phyloP scores from a whole-genome alignment of 2,888 invertebrate species.

The Steromphala cineraria region DNA sequence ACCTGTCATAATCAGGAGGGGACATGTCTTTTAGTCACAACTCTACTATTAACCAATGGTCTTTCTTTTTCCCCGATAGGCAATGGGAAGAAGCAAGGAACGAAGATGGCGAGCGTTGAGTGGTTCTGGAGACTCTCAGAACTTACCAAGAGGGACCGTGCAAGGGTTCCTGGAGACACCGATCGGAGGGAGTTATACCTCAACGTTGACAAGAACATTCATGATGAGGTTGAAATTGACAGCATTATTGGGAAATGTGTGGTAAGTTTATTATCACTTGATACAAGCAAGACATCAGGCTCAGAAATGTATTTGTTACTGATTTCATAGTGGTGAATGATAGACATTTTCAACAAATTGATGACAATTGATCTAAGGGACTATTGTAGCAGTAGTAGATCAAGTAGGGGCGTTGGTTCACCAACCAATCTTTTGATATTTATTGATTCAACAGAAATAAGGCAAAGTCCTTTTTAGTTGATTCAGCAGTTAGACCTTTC shows the following conservation, averaged over 20 bases:
- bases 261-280: slow-evolving; percentile 39
- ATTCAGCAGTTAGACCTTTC: no score
- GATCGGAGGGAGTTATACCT: slow-evolving; percentile 62
- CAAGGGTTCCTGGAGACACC: slow-evolving; percentile 27
- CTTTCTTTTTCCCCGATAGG: slow-evolving; percentile 28
- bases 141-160: slow-evolving; percentile 38
- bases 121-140: slow-evolving; percentile 62
- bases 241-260: slow-evolving; percentile 65
- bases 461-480: no score
- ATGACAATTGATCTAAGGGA: no score
- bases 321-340: no score
- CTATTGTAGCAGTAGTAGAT: no score
- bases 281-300: no score
- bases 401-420: no score
- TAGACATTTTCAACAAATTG: no score
- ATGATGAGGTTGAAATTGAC: slow-evolving; percentile 60
- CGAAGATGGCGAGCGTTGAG: slow-evolving; percentile 50
- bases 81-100: slow-evolving; percentile 27
- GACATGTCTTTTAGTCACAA: neutral
- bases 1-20: no score
- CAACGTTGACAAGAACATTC: slow-evolving; percentile 49
- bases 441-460: no score
- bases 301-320: no score
- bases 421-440: no score
- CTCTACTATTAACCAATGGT: neutral